Conservation (phyloP, 1,140 invertebrate species). For the Meloidogyne chitwoodi region DNA sequence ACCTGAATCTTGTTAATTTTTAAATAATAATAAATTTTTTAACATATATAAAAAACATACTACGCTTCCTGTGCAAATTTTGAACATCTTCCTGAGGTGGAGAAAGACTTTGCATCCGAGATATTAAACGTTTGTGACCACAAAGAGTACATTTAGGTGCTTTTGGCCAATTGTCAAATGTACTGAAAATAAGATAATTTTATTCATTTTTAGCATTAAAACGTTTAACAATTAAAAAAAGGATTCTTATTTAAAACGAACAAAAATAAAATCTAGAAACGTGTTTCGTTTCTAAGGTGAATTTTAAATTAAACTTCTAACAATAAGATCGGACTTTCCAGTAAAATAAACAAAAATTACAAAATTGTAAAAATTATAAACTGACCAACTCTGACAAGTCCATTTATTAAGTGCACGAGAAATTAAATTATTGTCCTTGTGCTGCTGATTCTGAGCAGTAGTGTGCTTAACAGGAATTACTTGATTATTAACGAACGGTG, state of each 20-base stretch:
- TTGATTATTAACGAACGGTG: not conserved
- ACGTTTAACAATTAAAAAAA: not conserved
- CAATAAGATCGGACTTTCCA: too few species aligned
- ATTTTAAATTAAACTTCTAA: too few species aligned
- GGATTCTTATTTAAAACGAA: not conserved
- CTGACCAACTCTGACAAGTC: not conserved
- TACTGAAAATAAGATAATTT: too few species aligned
- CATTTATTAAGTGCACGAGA: not conserved
- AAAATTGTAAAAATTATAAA: not conserved
- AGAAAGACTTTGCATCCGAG: not conserved
- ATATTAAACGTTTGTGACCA: not conserved
- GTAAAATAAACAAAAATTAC: not conserved
- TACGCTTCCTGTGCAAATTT: not conserved
- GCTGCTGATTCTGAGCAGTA: not conserved
- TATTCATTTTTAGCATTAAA: too few species aligned
- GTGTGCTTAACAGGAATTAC: not conserved
- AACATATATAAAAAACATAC: not conserved
- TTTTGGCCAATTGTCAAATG: constrained; percentile 32
- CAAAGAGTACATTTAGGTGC: constrained; percentile 26
- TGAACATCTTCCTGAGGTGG: not conserved
- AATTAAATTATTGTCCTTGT: not conserved
- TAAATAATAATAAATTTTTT: too few species aligned
- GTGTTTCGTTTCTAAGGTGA: too few species aligned
- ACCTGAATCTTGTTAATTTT: not conserved
- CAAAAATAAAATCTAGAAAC: too few species aligned